phyloP scores from a whole-genome alignment of 2,113 vertebrate species.

The Tyrannus savana region DNA sequence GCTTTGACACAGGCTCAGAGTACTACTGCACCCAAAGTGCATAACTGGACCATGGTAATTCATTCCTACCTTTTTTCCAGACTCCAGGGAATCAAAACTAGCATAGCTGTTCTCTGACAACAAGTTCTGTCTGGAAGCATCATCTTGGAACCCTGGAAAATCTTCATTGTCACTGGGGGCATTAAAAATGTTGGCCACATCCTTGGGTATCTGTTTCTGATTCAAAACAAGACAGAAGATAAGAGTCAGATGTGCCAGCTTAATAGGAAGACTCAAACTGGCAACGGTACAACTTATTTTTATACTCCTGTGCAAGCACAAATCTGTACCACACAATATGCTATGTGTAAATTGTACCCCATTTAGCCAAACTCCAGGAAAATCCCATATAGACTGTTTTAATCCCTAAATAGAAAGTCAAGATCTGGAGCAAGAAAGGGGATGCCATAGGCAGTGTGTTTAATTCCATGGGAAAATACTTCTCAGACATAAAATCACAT shows the following conservation, averaged over 20 bases:
- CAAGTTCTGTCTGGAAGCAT: slow-evolving; percentile 63
- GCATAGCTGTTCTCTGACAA: slow-evolving; percentile 66
- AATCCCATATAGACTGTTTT: not conserved
- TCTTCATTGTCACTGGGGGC: slow-evolving; percentile 74
- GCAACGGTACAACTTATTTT: not conserved
- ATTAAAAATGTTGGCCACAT: slow-evolving; percentile 73
- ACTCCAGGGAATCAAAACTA: slow-evolving; percentile 39
- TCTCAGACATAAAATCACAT: fast-evolving
- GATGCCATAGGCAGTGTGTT: fast-evolving
- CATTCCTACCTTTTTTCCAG: slow-evolving; percentile 66
- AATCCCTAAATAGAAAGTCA: not conserved
- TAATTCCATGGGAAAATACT: not conserved
- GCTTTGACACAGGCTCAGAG: not conserved
- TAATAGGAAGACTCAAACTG: not conserved
- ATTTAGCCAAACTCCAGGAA: not conserved
- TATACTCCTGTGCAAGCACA: not conserved
- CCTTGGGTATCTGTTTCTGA: slow-evolving; percentile 69
- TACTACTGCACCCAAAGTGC: not conserved
- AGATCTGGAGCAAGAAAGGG: not conserved
- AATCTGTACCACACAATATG: not conserved
- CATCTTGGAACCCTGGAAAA: slow-evolving; percentile 72
- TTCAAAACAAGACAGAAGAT: slow-evolving; percentile 25
- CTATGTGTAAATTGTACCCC: not conserved
- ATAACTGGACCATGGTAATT: not conserved
- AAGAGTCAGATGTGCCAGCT: not conserved